Evolutionary conservation across 2,113 vertebrate species (phyloP).

Genomic region (Synodontis membranacea): DNA sequence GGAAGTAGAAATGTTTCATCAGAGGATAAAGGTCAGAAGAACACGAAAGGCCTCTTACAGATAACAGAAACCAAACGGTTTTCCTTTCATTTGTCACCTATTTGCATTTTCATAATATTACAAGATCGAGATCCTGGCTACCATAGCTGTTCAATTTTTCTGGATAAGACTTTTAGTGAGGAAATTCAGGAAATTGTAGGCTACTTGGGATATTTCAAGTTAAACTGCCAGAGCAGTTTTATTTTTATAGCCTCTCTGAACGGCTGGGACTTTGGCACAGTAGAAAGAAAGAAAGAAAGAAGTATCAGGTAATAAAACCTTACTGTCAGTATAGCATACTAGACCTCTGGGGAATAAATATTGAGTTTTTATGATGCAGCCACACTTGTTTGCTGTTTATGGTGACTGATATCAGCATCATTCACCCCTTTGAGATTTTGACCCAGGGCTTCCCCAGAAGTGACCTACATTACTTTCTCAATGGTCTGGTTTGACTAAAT

Average conservation of each 20-base stretch:
- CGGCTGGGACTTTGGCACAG: neutral
- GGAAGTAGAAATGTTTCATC: neutral
- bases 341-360: neutral
- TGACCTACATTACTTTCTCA: neutral
- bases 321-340: slow-evolving; percentile 3
- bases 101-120: neutral
- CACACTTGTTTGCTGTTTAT: neutral
- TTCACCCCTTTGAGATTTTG: neutral
- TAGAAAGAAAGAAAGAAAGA: neutral
- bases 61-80: neutral
- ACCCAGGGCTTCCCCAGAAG: neutral
- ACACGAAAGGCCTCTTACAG: neutral
- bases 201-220: neutral
- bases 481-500: neutral
- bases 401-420: neutral
- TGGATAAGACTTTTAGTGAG: neutral
- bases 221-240: neutral
- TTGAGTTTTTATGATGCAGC: slow-evolving; percentile 5
- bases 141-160: neutral
- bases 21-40: neutral
- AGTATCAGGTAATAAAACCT: slow-evolving; percentile 28
- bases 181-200: neutral
- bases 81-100: neutral
- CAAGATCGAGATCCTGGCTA: too few species aligned
- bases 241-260: slow-evolving; percentile 22